Evolutionary conservation across 2,888 invertebrate genomes (phyloP), one percentile per base, ranked within the genome.

Genomic region (Ormyrus nitidulus): DNA sequence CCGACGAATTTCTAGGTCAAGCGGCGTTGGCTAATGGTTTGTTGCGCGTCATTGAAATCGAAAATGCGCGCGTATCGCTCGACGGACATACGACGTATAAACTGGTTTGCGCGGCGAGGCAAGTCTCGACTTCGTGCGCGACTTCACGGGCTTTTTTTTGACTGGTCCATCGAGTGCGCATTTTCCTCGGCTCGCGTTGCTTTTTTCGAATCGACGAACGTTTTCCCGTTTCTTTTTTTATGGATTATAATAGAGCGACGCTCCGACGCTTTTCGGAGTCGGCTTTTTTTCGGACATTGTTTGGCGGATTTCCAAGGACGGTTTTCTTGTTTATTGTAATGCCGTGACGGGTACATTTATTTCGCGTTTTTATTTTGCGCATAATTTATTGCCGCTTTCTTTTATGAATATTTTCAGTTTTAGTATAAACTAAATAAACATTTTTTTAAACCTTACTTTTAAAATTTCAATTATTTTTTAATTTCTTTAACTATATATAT

Each of bases 311-410:
- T 71, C 71, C 61, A 71, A 61, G n/a, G 71, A 51, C 53, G 61
- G 10, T 71, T 71, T 61, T 51, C 71, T 58, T 70, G 58, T 71
- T 71, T 71, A 71, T 61, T 44, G 71, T 59, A 59, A 19, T 49
- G n/a, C 5, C 59, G 10, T 11, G 34, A 7, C 19, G 61, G 59
- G 19, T 71, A 71, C 61, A 4, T 13, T n/a, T n/a, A n/a, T 49
- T 54, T 49, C 61, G 48, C n/a, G 9, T 19, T 58, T 4, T 59
- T 13, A 7, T 54, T 56, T 69, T 13, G 34, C 34, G 34, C 34
- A 34, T 34, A 34, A 34, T 34, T 34, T 34, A 34, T 34, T 34
- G 34, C 34, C 34, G 34, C 34, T 34, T 34, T 34, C 34, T 34
- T 34, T 34, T 34, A 34, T 2, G 34, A 34, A 34, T 34, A 34